Conservation (phyloP, 1,140 invertebrate genomes). For the Aphis craccivora region DNA sequence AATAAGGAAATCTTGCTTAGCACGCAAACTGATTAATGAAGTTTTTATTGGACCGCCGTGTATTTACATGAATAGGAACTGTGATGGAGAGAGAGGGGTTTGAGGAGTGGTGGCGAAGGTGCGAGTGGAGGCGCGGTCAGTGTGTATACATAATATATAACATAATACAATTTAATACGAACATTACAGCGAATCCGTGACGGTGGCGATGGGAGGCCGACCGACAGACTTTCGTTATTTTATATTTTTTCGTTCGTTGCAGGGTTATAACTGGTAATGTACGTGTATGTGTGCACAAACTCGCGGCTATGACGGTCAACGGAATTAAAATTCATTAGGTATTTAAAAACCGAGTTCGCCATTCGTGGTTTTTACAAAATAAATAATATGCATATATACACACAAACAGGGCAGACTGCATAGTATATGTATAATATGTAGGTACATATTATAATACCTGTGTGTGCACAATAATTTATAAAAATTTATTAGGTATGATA, state of each 20-base stretch:
- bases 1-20: slow-evolving; percentile 43
- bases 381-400: background rate
- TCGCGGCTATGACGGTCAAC: background rate
- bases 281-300: background rate
- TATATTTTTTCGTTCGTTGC: background rate
- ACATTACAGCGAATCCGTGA: background rate
- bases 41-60: slow-evolving; percentile 28
- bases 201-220: too few relatives aligned
- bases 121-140: background rate
- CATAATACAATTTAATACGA: background rate
- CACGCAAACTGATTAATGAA: slow-evolving; percentile 57
- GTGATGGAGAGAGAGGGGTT: background rate
- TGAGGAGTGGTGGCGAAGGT: background rate
- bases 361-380: background rate
- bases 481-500: background rate
- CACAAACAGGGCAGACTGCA: background rate
- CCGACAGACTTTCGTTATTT: background rate
- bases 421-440: too few relatives aligned
- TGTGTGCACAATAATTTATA: background rate
- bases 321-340: background rate
- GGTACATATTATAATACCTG: background rate
- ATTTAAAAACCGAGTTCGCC: background rate
- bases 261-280: background rate
- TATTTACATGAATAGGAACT: background rate
- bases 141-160: slow-evolving; percentile 1